These are phyloP conservation scores for Parus major DNA, from an alignment of 2,113 vertebrate species.

Conservation along the genomic window DNA sequence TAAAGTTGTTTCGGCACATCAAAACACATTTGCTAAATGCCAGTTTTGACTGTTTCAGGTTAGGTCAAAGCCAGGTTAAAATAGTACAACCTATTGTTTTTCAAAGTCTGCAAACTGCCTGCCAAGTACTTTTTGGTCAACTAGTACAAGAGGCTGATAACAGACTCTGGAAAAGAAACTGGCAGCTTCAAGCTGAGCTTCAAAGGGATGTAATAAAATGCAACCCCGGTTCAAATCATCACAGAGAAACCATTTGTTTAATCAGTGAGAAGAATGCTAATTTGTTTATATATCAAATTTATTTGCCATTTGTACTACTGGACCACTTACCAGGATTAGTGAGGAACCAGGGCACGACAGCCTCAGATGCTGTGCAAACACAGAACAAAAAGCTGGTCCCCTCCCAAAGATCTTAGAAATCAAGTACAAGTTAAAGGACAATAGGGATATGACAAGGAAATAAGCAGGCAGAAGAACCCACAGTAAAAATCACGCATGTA, in stretches of 20 bases:
- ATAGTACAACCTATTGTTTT: constrained; percentile 49
- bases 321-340: not conserved
- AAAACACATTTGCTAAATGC: not conserved
- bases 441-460: constrained; percentile 39
- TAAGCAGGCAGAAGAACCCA: not conserved
- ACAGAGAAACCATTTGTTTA: not conserved
- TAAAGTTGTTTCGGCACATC: not conserved
- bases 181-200: not conserved
- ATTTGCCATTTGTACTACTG: constrained; percentile 8
- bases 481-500: not conserved
- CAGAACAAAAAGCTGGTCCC: not conserved
- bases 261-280: not conserved
- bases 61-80: constrained; percentile 57
- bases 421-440: constrained; percentile 2
- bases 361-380: not conserved
- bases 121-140: constrained; percentile 38
- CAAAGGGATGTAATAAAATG: constrained; percentile 21
- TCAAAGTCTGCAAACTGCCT: not conserved
- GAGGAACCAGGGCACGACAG: not conserved
- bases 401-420: not conserved
- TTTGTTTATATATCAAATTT: constrained; percentile 22
- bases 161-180: constrained; percentile 8
- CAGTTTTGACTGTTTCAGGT: not conserved
- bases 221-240: not conserved
- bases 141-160: not conserved